These are phyloP conservation scores for Pangasius krempfi DNA, from an alignment of 2,797 vertebrate species.

Conservation along the genomic window DNA sequence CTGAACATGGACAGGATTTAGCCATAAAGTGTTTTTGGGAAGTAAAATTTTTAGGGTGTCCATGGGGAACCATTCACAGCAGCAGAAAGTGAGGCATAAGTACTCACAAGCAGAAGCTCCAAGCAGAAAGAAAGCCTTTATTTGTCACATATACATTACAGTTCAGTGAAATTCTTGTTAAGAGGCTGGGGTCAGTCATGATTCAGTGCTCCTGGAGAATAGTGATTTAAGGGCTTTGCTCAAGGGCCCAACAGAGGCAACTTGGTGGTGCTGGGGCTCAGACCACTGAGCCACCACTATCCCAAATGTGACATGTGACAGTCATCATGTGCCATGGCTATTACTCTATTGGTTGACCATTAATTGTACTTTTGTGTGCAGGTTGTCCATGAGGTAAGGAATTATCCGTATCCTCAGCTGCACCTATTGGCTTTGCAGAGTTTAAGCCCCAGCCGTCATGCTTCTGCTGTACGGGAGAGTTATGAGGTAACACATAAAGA, in stretches of 20 bases:
- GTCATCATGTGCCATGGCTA: not conserved
- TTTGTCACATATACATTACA: not conserved
- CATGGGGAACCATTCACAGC: not conserved
- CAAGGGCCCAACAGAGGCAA: not conserved
- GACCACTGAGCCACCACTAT: not conserved
- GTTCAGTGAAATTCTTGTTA: not conserved
- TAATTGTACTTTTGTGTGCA: slow-evolving; percentile 61
- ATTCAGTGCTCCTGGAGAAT: not conserved
- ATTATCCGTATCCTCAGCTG: slow-evolving; percentile 97
- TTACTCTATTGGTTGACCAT: slow-evolving; percentile 1
- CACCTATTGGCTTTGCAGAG: slow-evolving; percentile 97
- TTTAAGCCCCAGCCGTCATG: slow-evolving; percentile 91
- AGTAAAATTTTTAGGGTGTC: not conserved
- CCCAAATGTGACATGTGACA: not conserved
- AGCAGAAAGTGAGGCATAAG: not conserved
- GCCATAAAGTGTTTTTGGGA: not conserved
- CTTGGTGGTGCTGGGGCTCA: not conserved
- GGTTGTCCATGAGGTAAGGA: slow-evolving; percentile 98
- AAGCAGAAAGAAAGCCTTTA: not conserved
- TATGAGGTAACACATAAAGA: slow-evolving; percentile 81
- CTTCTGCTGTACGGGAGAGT: slow-evolving; percentile 92
- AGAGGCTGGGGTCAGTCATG: not conserved
- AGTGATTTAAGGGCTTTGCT: not conserved
- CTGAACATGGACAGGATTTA: not conserved
- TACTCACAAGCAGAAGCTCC: not conserved